Evolutionary conservation across 2,797 vertebrate genomes (phyloP).

Genomic region (Taenioides sp.): DNA sequence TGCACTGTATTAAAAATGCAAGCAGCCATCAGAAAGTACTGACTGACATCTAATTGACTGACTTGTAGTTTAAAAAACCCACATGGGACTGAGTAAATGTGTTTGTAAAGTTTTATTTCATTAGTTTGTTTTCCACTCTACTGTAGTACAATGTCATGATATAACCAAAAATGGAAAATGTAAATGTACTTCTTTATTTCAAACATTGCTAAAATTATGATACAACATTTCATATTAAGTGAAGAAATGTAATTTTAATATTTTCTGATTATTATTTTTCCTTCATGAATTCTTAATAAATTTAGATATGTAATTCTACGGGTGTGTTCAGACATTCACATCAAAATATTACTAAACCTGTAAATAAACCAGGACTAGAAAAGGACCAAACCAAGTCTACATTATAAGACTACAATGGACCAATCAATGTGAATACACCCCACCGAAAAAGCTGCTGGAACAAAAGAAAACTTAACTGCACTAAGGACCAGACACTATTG

Average conservation of each 20-base stretch:
- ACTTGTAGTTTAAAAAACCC: background rate
- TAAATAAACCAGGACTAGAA: too few relatives aligned
- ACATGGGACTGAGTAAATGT: conserved; percentile 1
- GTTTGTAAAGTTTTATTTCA: conserved; percentile 10
- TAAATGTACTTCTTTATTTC: background rate
- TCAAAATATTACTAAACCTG: too few relatives aligned
- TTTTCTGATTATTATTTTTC: too few relatives aligned
- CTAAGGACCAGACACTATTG: background rate
- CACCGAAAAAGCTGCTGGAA: too few relatives aligned
- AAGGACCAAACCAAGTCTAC: too few relatives aligned
- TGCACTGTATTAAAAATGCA: background rate
- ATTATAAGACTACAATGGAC: too few relatives aligned
- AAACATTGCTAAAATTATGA: background rate
- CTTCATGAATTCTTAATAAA: too few relatives aligned
- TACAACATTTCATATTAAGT: too few relatives aligned
- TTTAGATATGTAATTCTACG: too few relatives aligned
- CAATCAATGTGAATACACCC: too few relatives aligned
- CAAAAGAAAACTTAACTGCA: background rate
- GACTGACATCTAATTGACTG: background rate
- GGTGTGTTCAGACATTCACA: too few relatives aligned
- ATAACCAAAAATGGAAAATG: background rate
- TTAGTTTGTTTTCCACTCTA: conserved; percentile 1
- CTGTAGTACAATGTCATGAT: background rate
- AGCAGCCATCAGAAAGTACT: background rate
- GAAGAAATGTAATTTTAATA: too few relatives aligned